These are phyloP conservation scores for Antrozous pallidus DNA, from an alignment of 2,797 vertebrate species.

Conservation along the genomic window DNA sequence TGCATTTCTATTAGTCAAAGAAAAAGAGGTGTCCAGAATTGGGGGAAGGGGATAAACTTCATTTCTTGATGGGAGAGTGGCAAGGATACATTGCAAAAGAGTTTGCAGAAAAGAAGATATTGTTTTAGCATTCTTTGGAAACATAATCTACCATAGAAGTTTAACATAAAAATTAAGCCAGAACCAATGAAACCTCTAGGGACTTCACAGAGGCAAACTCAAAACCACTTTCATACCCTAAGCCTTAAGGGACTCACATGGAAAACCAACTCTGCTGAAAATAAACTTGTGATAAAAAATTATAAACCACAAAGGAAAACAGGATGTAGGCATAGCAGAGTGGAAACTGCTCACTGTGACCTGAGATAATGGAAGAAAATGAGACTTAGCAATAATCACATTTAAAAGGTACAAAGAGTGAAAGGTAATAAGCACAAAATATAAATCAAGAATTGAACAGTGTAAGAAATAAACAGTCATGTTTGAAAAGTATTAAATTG, in stretches of 20 bases:
- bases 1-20: background rate
- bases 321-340: background rate
- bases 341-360: background rate
- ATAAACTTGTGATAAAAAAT: background rate
- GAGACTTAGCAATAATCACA: background rate
- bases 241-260: background rate
- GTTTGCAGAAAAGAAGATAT: background rate
- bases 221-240: constrained; percentile 16
- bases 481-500: background rate
- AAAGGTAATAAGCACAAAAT: background rate
- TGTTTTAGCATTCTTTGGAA: background rate
- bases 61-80: background rate
- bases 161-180: background rate
- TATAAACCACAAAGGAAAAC: constrained; percentile 10
- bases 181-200: background rate
- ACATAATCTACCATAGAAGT: background rate
- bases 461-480: background rate
- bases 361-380: background rate
- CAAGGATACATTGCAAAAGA: background rate
- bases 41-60: background rate
- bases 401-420: background rate
- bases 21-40: background rate
- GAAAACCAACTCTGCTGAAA: background rate
- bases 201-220: background rate
- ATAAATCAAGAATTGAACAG: background rate